Conservation (phyloP, 2,113 vertebrate species). For the Alosa alosa region DNA sequence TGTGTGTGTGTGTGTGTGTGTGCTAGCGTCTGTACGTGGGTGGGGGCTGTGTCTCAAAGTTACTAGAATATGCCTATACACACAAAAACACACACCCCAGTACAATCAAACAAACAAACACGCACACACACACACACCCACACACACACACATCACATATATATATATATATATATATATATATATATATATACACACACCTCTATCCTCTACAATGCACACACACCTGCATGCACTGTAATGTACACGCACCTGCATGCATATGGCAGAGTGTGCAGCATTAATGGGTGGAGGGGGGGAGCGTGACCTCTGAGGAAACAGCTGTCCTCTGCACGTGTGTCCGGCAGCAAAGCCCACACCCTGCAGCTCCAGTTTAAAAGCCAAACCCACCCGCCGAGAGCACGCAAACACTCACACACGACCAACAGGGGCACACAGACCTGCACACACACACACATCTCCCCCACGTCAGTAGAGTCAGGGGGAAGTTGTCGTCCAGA, state of each 20-base stretch:
- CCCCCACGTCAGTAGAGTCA: neutral
- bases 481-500: neutral
- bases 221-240: neutral
- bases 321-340: slow-evolving; percentile 56
- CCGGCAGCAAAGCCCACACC: slow-evolving; percentile 13
- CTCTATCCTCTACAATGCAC: neutral
- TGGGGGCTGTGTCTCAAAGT: neutral
- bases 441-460: neutral
- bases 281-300: neutral
- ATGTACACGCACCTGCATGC: neutral
- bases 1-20: neutral
- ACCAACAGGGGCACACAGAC: neutral
- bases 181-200: neutral
- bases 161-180: too few relatives aligned
- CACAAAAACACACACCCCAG: neutral
- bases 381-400: slow-evolving; percentile 53
- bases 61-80: neutral
- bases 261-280: neutral
- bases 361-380: slow-evolving; percentile 53
- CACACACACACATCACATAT: too few relatives aligned
- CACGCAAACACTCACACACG: neutral
- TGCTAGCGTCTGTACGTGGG: neutral
- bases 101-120: neutral
- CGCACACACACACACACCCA: neutral
- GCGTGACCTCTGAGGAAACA: slow-evolving; percentile 50